These are phyloP conservation scores for Seira musarum DNA, from an alignment of 2,888 invertebrate species.

Conservation along the genomic window DNA sequence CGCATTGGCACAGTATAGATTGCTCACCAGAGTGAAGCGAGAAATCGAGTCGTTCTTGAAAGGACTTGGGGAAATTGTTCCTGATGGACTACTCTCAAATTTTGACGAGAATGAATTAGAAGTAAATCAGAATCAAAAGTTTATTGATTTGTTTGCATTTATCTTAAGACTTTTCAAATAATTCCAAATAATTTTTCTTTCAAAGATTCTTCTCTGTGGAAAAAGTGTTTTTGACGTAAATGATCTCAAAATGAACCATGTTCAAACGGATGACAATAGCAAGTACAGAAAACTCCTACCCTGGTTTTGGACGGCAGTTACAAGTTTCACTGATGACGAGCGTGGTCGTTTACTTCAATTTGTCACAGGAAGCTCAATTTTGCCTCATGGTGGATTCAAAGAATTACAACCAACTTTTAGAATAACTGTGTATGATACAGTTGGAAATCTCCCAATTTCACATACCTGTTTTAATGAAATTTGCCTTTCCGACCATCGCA, in stretches of 20 bases:
- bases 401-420: slow-evolving; percentile 74
- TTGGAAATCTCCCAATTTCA: slow-evolving; percentile 73
- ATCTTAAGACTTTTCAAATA: background rate
- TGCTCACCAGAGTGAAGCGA: slow-evolving; percentile 72
- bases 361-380: slow-evolving; percentile 74
- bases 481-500: slow-evolving; percentile 74
- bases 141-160: background rate
- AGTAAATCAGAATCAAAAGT: slow-evolving; percentile 69
- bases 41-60: slow-evolving; percentile 73
- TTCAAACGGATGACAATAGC: slow-evolving; percentile 69
- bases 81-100: slow-evolving; percentile 74
- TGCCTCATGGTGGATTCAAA: slow-evolving; percentile 74
- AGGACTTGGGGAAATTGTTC: slow-evolving; percentile 72
- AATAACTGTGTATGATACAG: slow-evolving; percentile 72
- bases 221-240: slow-evolving; percentile 73
- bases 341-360: slow-evolving; percentile 74
- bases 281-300: slow-evolving; percentile 58
- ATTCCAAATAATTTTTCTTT: background rate
- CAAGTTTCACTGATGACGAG: slow-evolving; percentile 73
- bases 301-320: slow-evolving; percentile 75
- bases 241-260: slow-evolving; percentile 73
- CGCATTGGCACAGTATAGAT: slow-evolving; percentile 71
- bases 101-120: slow-evolving; percentile 75
- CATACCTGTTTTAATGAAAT: slow-evolving; percentile 75
- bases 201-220: slow-evolving; percentile 74